phyloP scores from a whole-genome alignment of 2,113 vertebrate species.

The Nothocercus nigrocapillus region DNA sequence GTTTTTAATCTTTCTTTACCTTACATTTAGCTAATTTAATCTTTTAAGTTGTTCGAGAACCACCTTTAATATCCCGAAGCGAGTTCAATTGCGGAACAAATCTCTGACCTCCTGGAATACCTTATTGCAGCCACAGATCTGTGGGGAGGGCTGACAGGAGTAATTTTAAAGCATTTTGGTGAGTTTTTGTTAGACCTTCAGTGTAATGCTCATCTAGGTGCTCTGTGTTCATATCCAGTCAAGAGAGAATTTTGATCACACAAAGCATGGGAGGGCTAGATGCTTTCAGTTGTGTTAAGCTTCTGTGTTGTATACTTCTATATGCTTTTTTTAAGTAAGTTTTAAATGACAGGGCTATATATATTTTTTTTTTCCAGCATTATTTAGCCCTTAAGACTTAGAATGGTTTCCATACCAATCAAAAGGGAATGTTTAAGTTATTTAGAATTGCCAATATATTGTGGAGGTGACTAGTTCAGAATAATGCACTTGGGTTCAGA shows the following conservation, averaged over 20 bases:
- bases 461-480: neutral
- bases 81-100: conserved; percentile 9
- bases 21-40: neutral
- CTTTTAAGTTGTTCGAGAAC: neutral
- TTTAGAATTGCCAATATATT: neutral
- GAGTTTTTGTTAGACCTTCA: neutral
- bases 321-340: neutral
- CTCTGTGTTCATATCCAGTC: conserved; percentile 14
- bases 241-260: neutral
- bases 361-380: neutral
- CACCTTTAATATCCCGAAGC: neutral
- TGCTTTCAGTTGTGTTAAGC: conserved; percentile 34
- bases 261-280: neutral
- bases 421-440: neutral
- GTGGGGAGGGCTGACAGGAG: neutral
- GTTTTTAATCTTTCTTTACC: neutral
- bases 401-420: neutral
- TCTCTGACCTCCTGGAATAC: conserved; percentile 8
- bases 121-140: neutral
- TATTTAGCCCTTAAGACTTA: conserved; percentile 1
- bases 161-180: neutral
- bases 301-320: neutral
- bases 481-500: neutral
- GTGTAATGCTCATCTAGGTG: neutral
- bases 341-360: neutral